Evolutionary conservation across 2,888 invertebrate species (phyloP), one percentile per base, ranked within the genome.

Genomic region (Limnephilus marmoratus): DNA sequence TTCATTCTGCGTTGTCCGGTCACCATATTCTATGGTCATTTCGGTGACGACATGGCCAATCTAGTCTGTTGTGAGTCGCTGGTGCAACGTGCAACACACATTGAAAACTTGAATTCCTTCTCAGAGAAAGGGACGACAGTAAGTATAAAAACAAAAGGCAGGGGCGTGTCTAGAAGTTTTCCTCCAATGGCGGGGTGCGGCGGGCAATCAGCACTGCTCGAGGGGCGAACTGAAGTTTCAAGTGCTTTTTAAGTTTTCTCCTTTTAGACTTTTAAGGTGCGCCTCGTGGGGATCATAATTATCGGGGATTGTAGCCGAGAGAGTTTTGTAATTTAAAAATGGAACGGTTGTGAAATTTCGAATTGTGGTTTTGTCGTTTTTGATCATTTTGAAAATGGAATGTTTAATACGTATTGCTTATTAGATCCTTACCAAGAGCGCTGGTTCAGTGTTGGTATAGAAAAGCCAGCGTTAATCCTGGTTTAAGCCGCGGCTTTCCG

Each of bases 101-200:
- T 18, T 24, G 24, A 68, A 68, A 68, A 68, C 68, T 68, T n/a
- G 68, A 68, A 24, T 68, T 68, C 9, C 68, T 68, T 68, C 31
- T 13, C 31, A 13, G 34, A 82, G 82, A 82, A 82, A 82, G 82
- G 18, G 82, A 82, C 82, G 82, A 34, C 29, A 7, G 34, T 34
- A 82, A 31, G 82, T 18, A 82, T 7, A 34, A 82, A 82, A 82
- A 82, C 82, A 82, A 82, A 82, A 82, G 34, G 34, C 18, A 7
- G 82, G 82, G 82, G 82, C 82, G 82, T 82, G 82, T 34, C 31
- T 15, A 13, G 82, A 82, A 68, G 68, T 68, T 68, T 68, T 68
- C 68, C 24, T 68, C 82, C 82, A 82, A 82, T 82, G 82, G 82
- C 31, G 31, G 82, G 31, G 15, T 34, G 31, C 31, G 82, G 13